These are phyloP conservation scores for Eriosoma lanigerum DNA, from an alignment of 1,140 invertebrate species.

Conservation along the genomic window DNA sequence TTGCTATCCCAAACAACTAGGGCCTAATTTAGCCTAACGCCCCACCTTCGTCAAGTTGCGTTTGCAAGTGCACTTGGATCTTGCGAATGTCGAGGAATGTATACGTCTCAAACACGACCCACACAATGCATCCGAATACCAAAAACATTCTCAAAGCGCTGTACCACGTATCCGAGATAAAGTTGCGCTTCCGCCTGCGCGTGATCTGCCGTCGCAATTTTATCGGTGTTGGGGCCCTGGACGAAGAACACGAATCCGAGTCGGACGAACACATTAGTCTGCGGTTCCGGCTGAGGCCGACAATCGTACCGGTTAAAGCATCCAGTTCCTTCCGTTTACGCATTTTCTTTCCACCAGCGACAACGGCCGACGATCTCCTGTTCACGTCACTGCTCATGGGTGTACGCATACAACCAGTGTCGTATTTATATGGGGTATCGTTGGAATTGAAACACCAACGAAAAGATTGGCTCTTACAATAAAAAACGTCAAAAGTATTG, in stretches of 20 bases:
- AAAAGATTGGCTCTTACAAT: too few species aligned
- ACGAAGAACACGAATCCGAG: constrained; percentile 57
- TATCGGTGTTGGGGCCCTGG: constrained; percentile 57
- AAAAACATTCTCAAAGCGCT: constrained; percentile 64
- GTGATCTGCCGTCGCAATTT: constrained; percentile 57
- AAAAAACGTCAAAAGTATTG: too few species aligned
- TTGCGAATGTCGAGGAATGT: constrained; percentile 70
- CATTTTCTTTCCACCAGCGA: constrained; percentile 62
- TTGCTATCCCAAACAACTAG: too few species aligned
- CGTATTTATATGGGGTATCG: too few species aligned
- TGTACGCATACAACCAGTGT: not conserved
- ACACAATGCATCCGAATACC: constrained; percentile 66
- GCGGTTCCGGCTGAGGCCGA: constrained; percentile 15
- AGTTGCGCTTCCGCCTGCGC: constrained; percentile 57
- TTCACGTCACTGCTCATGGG: constrained; percentile 52
- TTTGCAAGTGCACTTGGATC: constrained; percentile 66
- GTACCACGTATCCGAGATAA: constrained; percentile 58
- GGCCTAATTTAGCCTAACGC: not conserved
- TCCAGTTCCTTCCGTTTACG: constrained; percentile 64
- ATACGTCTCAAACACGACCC: constrained; percentile 67
- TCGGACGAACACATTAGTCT: constrained; percentile 53
- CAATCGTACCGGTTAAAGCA: constrained; percentile 58
- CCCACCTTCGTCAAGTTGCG: constrained; percentile 69
- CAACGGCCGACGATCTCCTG: constrained; percentile 55
- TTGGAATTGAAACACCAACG: too few species aligned